Percentiles rank a stretch among this genome's conserved stretches.
Conservation (phyloP, 1,140 invertebrate species). For the Subanguina moxae region DNA sequence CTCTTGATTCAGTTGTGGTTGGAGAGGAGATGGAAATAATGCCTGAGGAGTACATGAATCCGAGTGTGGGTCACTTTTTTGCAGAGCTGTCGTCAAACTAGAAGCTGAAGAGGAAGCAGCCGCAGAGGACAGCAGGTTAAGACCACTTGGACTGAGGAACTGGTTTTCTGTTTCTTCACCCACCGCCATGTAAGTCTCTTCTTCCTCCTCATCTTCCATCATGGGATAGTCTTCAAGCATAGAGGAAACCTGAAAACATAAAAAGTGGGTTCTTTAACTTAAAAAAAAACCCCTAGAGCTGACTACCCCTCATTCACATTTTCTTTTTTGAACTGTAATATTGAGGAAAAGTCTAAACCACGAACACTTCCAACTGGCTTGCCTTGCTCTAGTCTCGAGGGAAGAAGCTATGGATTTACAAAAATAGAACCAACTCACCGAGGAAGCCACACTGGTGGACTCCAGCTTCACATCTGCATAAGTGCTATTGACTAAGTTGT, state of each 20-base stretch:
- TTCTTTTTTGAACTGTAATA: too few relatives aligned
- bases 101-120: background rate
- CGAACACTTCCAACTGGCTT: too few relatives aligned
- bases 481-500: background rate
- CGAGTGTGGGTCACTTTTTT: background rate
- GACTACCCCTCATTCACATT: too few relatives aligned
- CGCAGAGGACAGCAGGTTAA: background rate
- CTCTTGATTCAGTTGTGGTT: background rate
- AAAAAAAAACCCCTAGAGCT: too few relatives aligned
- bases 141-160: background rate
- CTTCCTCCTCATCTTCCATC: conserved; percentile 16
- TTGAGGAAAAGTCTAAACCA: too few relatives aligned
- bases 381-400: too few relatives aligned
- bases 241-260: background rate
- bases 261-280: too few relatives aligned
- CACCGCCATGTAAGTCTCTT: background rate
- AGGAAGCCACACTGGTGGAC: background rate
- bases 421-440: background rate
- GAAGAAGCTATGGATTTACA: too few relatives aligned
- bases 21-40: background rate
- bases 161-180: background rate
- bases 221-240: conserved; percentile 17
- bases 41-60: background rate
- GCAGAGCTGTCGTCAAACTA: background rate
- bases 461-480: background rate